Base-by-base conservation (phyloP, 64 coral and sea anemone genomes). In the Montipora capricornis region DNA sequence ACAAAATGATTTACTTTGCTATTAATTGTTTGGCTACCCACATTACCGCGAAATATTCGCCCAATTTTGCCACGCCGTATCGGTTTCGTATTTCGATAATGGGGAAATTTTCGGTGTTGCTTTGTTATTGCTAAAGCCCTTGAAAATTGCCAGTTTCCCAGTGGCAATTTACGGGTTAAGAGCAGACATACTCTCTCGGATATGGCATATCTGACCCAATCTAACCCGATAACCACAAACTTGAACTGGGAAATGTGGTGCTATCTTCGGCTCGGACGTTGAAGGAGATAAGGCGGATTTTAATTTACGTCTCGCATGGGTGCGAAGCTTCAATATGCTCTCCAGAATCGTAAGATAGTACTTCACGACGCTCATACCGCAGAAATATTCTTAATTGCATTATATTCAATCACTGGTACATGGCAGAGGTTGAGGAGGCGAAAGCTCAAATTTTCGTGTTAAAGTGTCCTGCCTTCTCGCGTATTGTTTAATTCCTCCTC, bases 291-390 rank as follows among this genome's bases (percentile, higher is more conserved):
- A 71, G 71, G 82, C 49, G 82, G 47, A 71, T 71, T 86, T 85
- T 86, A 86, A 86, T 86, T 86, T 86, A 62, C 60, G 10, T 71
- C 62, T 86, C 66, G 46, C 45, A 86, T 71, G 64, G 17, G 16
- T 44, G 19, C 17, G 8, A 4, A 20, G 66, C 60, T 47, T 4
- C 12, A 13, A 68, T 17, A 20, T 15, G 17, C 64, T 53, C 50
- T 57, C 48, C 79, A 12, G 17, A 76, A 22, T 68, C 8, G 8
- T 22, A 49, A 49, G 53, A 70, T 49, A 86, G 44, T 20, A 17
- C 64, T 73, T 47, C 15, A 71, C 7, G 12, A 84, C 59, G 0
- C 24, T 44, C 68, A 14, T 68, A 47, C 13, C 8, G 60, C 44
- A 8, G 22, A 73, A 49, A 49, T 19, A 48, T 73, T 86, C 8